Conservation (phyloP, 2,113 vertebrate genomes). For the Rhinoptilus africanus region DNA sequence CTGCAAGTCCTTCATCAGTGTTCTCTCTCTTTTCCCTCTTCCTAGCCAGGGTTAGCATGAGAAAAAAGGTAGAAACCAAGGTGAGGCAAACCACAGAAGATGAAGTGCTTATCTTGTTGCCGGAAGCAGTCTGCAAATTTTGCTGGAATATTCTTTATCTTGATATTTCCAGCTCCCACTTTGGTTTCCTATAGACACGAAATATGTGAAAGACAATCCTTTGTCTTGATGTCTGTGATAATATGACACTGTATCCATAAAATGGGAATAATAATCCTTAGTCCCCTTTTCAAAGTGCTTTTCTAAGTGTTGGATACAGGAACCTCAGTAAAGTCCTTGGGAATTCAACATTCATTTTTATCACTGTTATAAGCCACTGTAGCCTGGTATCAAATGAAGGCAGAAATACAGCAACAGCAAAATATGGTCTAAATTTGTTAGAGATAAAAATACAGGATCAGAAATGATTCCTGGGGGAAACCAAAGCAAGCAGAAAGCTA, state of each 20-base stretch:
- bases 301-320: background rate
- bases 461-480: slow-evolving; percentile 32
- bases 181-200: background rate
- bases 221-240: background rate
- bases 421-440: slow-evolving; percentile 22
- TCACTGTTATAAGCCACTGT: background rate
- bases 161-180: background rate
- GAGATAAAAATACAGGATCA: background rate
- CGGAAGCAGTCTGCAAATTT: background rate
- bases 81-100: background rate
- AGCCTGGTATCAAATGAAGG: slow-evolving; percentile 18
- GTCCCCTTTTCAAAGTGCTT: background rate
- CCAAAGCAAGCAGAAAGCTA: background rate
- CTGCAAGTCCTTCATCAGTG: background rate
- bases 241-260: background rate
- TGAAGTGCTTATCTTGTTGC: slow-evolving; percentile 15
- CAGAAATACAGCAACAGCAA: slow-evolving; percentile 14
- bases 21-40: slow-evolving; percentile 11
- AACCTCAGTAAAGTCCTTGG: background rate
- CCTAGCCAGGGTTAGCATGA: background rate
- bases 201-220: background rate
- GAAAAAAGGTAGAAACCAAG: background rate
- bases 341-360: slow-evolving; percentile 42
- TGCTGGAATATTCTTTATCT: slow-evolving; percentile 16
- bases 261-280: slow-evolving; percentile 32